Evolutionary conservation across 2,113 vertebrate genomes (phyloP).

Genomic region (Anseranas semipalmata): DNA sequence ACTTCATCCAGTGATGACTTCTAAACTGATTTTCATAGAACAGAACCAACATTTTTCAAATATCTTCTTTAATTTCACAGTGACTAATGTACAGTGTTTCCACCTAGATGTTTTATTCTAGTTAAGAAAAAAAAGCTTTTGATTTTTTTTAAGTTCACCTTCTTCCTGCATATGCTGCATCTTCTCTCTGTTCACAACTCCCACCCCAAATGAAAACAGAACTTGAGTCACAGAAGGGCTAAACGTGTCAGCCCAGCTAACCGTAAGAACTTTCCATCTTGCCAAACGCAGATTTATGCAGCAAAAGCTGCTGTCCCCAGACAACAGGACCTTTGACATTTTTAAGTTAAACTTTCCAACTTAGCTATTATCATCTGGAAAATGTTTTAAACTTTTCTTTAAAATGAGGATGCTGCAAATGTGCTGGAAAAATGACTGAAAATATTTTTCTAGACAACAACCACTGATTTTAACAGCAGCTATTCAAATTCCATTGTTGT

Average conservation of each 20-base stretch:
- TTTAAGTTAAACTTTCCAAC: conserved; percentile 3
- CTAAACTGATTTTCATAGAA: conserved; percentile 28
- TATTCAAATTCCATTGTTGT: neutral
- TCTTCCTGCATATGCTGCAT: neutral
- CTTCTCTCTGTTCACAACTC: conserved; percentile 10
- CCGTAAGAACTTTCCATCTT: neutral
- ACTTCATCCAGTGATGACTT: conserved; percentile 26
- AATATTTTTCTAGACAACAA: neutral
- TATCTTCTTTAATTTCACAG: conserved; percentile 50
- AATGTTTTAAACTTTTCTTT: neutral
- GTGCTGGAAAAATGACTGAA: neutral
- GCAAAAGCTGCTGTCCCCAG: neutral
- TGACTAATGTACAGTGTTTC: neutral
- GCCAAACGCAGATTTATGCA: neutral
- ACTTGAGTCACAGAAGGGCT: neutral
- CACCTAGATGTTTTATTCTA: conserved; percentile 28
- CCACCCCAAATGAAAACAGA: neutral
- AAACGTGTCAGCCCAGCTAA: neutral
- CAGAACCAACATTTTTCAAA: conserved; percentile 36
- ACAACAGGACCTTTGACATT: neutral
- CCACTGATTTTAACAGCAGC: neutral
- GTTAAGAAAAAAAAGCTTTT: conserved; percentile 1
- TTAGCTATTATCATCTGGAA: neutral
- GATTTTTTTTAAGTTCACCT: neutral
- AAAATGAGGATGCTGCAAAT: neutral